Percentiles rank a stretch among this genome's conserved stretches.
These are phyloP conservation scores for Epistrophella euchroma DNA, from an alignment of 2,888 invertebrate genomes.

Conservation along the genomic window DNA sequence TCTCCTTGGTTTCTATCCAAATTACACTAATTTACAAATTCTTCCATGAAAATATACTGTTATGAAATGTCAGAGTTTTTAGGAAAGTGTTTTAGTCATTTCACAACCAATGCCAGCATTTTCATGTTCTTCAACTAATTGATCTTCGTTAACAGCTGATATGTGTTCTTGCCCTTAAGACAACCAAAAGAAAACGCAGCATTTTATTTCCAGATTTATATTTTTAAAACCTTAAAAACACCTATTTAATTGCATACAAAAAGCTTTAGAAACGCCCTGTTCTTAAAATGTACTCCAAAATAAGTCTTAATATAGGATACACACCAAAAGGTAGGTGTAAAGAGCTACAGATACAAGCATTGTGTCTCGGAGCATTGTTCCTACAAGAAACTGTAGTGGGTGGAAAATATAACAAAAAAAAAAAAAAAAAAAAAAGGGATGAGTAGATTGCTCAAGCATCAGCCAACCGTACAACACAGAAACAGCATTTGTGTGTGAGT, in stretches of 20 bases:
- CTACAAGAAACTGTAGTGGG: conserved; percentile 54
- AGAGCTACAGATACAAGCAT: conserved; percentile 68
- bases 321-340: conserved; percentile 69
- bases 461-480: conserved; percentile 56
- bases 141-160: not conserved
- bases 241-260: not conserved
- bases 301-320: conserved; percentile 62
- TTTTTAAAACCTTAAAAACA: not conserved
- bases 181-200: not conserved
- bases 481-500: conserved; percentile 48
- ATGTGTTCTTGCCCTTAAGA: not conserved
- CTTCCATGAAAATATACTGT: no score
- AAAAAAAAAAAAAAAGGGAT: conserved; percentile 40
- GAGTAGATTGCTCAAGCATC: conserved; percentile 69
- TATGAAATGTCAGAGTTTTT: no score
- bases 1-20: no score
- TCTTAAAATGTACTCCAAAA: conserved; percentile 47
- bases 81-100: no score
- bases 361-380: conserved; percentile 72
- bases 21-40: no score
- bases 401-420: conserved; percentile 21
- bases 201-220: not conserved
- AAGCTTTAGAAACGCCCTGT: conserved; percentile 53
- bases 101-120: no score
- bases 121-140: not conserved